phyloP scores from a whole-genome alignment of 2,113 vertebrate genomes.

The Cyprichromis sp. region DNA sequence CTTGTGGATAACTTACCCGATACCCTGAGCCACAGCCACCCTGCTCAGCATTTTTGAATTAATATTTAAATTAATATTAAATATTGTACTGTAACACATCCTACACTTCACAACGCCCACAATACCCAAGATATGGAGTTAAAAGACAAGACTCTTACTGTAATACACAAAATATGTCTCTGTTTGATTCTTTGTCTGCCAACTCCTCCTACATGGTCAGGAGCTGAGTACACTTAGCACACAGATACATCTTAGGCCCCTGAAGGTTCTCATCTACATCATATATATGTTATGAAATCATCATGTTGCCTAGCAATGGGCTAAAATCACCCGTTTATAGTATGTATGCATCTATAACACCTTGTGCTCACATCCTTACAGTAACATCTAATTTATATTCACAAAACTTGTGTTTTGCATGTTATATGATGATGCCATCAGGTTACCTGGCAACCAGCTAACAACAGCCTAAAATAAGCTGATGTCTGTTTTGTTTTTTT shows the following conservation, averaged over 20 bases:
- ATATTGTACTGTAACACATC: neutral
- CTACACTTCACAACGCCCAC: neutral
- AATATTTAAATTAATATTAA: neutral
- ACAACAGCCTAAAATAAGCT: neutral
- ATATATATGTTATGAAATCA: neutral
- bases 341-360: neutral
- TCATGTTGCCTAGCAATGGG: neutral
- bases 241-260: fast-evolving
- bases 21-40: neutral
- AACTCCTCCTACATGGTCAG: neutral
- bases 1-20: neutral
- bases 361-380: fast-evolving
- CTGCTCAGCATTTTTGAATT: fast-evolving
- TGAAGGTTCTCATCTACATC: neutral
- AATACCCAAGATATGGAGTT: neutral
- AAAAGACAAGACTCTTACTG: neutral
- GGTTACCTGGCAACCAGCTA: neutral
- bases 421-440: neutral
- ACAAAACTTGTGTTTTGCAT: neutral
- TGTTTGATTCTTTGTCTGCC: neutral
- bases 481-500: neutral
- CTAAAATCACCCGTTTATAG: fast-evolving
- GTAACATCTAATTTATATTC: neutral
- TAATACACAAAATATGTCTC: neutral
- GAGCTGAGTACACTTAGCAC: neutral